These are phyloP conservation scores for Tenthredo distinguenda DNA, from an alignment of 2,888 invertebrate genomes.

Conservation along the genomic window DNA sequence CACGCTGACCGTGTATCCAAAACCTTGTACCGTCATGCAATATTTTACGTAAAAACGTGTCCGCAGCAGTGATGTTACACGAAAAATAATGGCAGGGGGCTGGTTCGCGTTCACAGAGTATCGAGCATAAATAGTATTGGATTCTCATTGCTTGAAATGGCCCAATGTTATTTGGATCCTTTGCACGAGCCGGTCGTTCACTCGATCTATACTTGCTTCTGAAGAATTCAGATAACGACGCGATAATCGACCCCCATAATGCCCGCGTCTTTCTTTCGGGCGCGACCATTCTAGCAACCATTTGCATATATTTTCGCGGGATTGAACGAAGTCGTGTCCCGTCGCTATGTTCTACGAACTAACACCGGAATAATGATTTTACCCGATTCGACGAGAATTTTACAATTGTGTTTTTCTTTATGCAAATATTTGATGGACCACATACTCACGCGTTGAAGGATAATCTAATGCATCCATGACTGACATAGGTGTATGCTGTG, in stretches of 20 bases:
- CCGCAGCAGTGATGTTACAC: constrained; percentile 16
- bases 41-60: constrained; percentile 22
- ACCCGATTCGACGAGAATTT: constrained; percentile 2
- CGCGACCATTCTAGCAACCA: constrained; percentile 57
- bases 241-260: constrained; percentile 67
- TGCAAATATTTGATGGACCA: not conserved
- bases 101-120: constrained; percentile 24
- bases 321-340: constrained; percentile 40
- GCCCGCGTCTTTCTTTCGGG: constrained; percentile 52
- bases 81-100: not conserved
- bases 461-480: not conserved
- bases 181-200: constrained; percentile 43
- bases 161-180: constrained; percentile 43
- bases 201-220: constrained; percentile 50
- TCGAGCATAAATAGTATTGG: constrained; percentile 27
- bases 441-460: constrained; percentile 6
- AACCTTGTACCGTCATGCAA: constrained; percentile 19
- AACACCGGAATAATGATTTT: constrained; percentile 2
- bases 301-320: constrained; percentile 47
- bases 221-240: constrained; percentile 64
- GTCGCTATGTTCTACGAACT: constrained; percentile 23
- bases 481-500: not conserved
- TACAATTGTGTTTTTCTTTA: not conserved
- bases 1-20: constrained; percentile 11
- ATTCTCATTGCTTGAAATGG: constrained; percentile 40